Evolutionary conservation across 2,113 vertebrate genomes (phyloP).

Genomic region (Megalops atlanticus): DNA sequence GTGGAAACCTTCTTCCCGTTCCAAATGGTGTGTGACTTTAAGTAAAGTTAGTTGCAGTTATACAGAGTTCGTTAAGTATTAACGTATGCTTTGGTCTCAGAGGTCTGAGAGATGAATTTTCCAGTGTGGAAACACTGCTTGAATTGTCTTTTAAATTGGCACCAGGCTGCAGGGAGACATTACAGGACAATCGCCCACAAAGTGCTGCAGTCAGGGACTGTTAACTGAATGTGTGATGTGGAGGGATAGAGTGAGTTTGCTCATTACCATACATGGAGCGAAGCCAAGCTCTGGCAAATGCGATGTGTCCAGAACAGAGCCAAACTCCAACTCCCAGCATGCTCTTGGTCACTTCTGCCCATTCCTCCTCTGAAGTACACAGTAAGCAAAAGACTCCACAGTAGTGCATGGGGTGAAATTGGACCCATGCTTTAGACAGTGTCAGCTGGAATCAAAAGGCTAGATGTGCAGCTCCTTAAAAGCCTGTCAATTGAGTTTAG

Average conservation of each 20-base stretch:
- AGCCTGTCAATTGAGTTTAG: slow-evolving; percentile 15
- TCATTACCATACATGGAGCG: slow-evolving; percentile 13
- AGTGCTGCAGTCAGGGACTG: slow-evolving; percentile 15
- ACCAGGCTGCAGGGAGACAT: slow-evolving; percentile 10
- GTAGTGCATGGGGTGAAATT: background rate
- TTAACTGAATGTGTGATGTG: slow-evolving; percentile 7
- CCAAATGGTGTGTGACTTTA: background rate
- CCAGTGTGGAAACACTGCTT: slow-evolving; percentile 27
- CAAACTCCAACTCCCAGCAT: slow-evolving; percentile 21
- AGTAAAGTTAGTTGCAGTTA: slow-evolving; percentile 13
- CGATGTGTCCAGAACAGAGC: background rate
- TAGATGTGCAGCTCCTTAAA: slow-evolving; percentile 36
- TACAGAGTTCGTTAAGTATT: slow-evolving; percentile 19
- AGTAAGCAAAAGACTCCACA: background rate
- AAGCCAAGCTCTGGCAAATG: background rate
- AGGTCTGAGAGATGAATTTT: slow-evolving; percentile 25
- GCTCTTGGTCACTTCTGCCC: background rate
- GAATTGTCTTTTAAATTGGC: slow-evolving; percentile 23
- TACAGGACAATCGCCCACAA: background rate
- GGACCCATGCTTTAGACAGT: background rate
- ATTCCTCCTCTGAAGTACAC: background rate
- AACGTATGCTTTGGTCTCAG: background rate
- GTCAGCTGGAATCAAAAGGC: slow-evolving; percentile 7
- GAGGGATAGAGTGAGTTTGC: slow-evolving; percentile 11
- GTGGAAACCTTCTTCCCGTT: slow-evolving; percentile 15